Base-by-base conservation (phyloP, 2,797 vertebrate species). In the Pipistrellus pipistrellus region DNA sequence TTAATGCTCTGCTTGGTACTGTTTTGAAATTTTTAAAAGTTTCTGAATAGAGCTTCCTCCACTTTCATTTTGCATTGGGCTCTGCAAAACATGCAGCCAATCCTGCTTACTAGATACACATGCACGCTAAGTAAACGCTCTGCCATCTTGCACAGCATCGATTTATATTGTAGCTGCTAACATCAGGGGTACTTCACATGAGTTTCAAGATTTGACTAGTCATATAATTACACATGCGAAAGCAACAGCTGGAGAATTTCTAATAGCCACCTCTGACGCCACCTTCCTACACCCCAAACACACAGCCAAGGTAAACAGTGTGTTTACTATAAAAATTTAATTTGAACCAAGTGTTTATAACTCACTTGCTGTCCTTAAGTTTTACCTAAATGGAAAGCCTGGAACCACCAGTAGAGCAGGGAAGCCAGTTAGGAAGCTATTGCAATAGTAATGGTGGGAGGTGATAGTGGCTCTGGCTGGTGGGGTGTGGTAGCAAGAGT, bases 101-200 rank as follows among this genome's bases (percentile, higher is more conserved):
- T 86, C 71, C n/a, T 92, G 59, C 72, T 93, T 53, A 75, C 72
- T 85, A 95, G 96, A 76, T 57, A 85, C 75, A 94, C 44, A 82
- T 72, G 44, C 38, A 91, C 69, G 96, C 83, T 90, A 92, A 92
- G 82, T 72, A 93, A 96, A 93, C 94, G 71, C 80, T 25, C 41
- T 94, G 35, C 17, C 51, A 25, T 78, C 38, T 73, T 57, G 86
- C 68, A 87, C 12, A 78, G 81, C 77, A 89, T 84, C 44, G 73
- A 85, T 88, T 84, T 85, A 96, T 83, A 91, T 76, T 51, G n/a
- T 14, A 41, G 66, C 30, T 87, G 57, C 72, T 68, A 86, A 57
- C 77, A 55, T 94, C 59, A 90, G 32, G 55, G 27, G 23, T 55
- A 72, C 59, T 66, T 80, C 25, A 68, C 30, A 38, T 88, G 27